Evolutionary conservation across 2,888 invertebrate species (phyloP), one percentile per base, ranked within the genome.

Genomic region (Megamerina dolium): DNA sequence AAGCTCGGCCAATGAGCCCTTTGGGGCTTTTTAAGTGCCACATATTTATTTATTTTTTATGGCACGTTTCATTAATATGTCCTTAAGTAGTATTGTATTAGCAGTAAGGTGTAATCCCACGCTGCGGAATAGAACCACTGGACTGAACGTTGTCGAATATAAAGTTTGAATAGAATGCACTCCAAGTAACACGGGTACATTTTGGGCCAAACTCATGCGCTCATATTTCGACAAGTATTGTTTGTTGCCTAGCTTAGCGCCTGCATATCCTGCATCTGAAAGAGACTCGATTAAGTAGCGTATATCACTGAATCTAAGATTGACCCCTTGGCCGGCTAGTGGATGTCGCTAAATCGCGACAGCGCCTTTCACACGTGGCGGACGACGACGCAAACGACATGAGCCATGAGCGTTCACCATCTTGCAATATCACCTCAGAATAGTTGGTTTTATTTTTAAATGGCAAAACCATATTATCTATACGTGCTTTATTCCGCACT

Each of bases 261-360:
- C 97, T 45, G 78, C 74, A 59, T 81, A 80, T 1, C 81, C 74
- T 0, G 86, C 81, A 17, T 85, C 77, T 0, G 83, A 77, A 13
- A 99, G 71, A 12, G 81, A 64, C 36, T 81, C 73, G 0, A 82
- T 78, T n/a, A 99, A 75, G 52, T 80, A 78, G 21, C 76, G 73
- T 0, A 94, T 84, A 73, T 99, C 99, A 6, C 92, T 91, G 68
- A 97, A 94, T 2, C 99, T 99, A 33, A 99, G 75, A 75, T 99
- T 99, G 1, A 96, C 92, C 5, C 99, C 99, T 73, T 96, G 96
- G 0, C 97, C 97, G 27, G 97, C 97, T 53, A 99, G 69, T 0
- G 97, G 97, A 73, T 99, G 97, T 16, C 97, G 80, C 52, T 92
- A 78, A 73, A 96, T 87, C 0, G 90, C 86, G 30, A 90, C 87